phyloP scores from a whole-genome alignment of 2,113 vertebrate genomes.

The Jacana jacana region DNA sequence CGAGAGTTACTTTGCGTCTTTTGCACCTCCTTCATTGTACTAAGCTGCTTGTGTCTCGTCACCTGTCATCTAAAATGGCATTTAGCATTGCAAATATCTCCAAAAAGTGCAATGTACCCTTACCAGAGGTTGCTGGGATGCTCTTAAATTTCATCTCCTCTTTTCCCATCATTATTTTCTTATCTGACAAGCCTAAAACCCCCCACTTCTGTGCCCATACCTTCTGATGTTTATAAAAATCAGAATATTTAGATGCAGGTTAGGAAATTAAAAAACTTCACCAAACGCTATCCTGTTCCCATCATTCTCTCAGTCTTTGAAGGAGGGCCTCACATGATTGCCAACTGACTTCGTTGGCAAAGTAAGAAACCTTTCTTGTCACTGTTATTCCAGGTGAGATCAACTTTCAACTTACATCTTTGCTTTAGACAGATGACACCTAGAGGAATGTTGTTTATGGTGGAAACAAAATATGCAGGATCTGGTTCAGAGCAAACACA shows the following conservation, averaged over 20 bases:
- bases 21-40: not conserved
- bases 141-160: not conserved
- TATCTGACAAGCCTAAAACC: not conserved
- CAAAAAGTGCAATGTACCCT: not conserved
- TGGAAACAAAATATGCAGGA: not conserved
- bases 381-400: not conserved
- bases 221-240: not conserved
- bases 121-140: not conserved
- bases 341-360: not conserved
- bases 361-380: not conserved
- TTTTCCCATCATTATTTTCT: not conserved
- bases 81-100: not conserved
- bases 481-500: not conserved
- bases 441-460: not conserved
- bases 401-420: not conserved
- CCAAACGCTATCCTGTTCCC: not conserved
- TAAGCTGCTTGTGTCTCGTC: not conserved
- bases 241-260: not conserved
- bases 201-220: rapidly evolving
- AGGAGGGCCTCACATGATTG: not conserved
- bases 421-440: not conserved
- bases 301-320: not conserved
- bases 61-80: not conserved
- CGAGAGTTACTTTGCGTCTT: not conserved
- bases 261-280: not conserved